Evolutionary conservation across 2,888 invertebrate species (phyloP).

Genomic region (Scelioninae gen. 2): DNA sequence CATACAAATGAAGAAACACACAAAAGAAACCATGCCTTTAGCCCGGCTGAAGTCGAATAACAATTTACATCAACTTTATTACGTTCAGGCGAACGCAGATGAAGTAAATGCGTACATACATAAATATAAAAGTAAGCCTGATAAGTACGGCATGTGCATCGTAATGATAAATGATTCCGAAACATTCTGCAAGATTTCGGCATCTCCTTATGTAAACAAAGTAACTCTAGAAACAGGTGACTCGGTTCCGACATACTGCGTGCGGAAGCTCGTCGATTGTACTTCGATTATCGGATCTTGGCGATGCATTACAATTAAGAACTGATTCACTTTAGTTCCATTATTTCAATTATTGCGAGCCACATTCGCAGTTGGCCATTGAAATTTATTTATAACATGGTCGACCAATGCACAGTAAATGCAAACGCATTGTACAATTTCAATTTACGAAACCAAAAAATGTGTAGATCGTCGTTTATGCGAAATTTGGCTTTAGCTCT

Average conservation of each 20-base stretch:
- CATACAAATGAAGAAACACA: slow-evolving; percentile 7
- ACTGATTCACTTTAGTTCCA: slow-evolving; percentile 18
- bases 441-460: slow-evolving; percentile 8
- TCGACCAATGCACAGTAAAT: slow-evolving; percentile 35
- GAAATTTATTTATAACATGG: slow-evolving; percentile 21
- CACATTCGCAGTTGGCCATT: slow-evolving; percentile 24
- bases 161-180: slow-evolving; percentile 13
- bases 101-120: too few species aligned
- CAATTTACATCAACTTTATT: too few species aligned
- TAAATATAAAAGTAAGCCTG: too few species aligned
- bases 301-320: slow-evolving; percentile 19
- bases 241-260: slow-evolving; percentile 13
- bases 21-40: too few species aligned
- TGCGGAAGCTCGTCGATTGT: slow-evolving; percentile 18
- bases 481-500: slow-evolving; percentile 15
- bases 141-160: slow-evolving; percentile 12
- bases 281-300: slow-evolving; percentile 17
- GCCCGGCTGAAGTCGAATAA: too few species aligned
- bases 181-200: slow-evolving; percentile 15
- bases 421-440: slow-evolving; percentile 36
- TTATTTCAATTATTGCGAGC: slow-evolving; percentile 18
- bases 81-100: too few species aligned
- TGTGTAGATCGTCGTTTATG: slow-evolving; percentile 7
- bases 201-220: too few species aligned
- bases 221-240: slow-evolving; percentile 5